phyloP scores from a whole-genome alignment of 1,140 invertebrate genomes.

The Orchestia grillus region DNA sequence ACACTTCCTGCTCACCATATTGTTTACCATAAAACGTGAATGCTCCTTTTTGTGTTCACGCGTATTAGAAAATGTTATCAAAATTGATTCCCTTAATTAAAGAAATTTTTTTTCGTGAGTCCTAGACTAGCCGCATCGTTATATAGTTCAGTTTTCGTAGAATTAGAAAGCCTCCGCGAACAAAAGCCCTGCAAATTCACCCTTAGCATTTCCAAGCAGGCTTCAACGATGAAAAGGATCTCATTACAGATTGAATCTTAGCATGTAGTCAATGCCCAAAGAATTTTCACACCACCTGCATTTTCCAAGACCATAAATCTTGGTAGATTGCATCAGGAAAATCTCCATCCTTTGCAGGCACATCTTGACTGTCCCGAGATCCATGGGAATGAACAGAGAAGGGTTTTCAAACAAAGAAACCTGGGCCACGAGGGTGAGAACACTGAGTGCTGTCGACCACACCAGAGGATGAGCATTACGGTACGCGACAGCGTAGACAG shows the following conservation, averaged over 20 bases:
- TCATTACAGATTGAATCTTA: neutral
- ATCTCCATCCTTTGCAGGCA: neutral
- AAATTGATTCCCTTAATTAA: neutral
- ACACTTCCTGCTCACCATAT: neutral
- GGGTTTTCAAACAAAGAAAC: slow-evolving; percentile 51
- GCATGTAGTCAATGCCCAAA: neutral
- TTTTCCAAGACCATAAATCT: neutral
- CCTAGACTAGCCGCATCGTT: neutral
- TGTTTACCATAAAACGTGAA: neutral
- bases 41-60: neutral
- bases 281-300: neutral
- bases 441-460: slow-evolving; percentile 9
- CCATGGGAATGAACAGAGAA: slow-evolving; percentile 39
- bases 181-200: neutral
- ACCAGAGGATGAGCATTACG: slow-evolving; percentile 24
- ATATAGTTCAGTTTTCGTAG: neutral
- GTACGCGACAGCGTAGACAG: neutral
- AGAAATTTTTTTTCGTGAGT: neutral
- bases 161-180: neutral
- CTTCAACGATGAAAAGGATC: neutral
- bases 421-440: slow-evolving; percentile 49
- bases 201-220: neutral
- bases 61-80: neutral
- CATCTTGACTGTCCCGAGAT: slow-evolving; percentile 23
- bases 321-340: neutral